Evolutionary conservation across 2,888 invertebrate genomes (phyloP), one percentile per base, ranked within the genome.

Genomic region (Cryptophagus acutangulus): DNA sequence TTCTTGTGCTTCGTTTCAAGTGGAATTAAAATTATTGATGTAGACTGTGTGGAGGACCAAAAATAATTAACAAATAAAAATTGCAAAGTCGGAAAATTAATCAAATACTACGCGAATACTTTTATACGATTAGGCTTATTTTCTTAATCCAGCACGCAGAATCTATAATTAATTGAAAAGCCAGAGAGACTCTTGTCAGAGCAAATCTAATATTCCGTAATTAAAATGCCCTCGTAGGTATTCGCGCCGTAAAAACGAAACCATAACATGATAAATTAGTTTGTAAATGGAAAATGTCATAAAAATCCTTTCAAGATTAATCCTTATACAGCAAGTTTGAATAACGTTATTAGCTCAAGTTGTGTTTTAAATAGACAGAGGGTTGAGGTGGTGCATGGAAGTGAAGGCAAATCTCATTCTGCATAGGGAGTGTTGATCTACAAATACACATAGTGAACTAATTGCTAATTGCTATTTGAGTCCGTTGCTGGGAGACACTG

Each of bases 401-500:
- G n/a, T 12, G 4, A 26, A n/a, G 12, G 26, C 10, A 13, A 6
- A n/a, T 3, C 12, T n/a, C 12, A n/a, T 13, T 26, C 26, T 12
- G n/a, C 26, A 26, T n/a, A 26, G 26, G 51, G 57, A 57, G 59
- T 51, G 57, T 52, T 52, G 59, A 57, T 62, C 55, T 58, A 55
- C 57, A 59, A 61, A 61, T 60, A 56, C 51, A 56, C 54, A 57
- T 53, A 59, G 63, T 61, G 64, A 57, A 52, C 57, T 65, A 64
- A 66, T 66, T 65, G 63, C 64, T 66, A 66, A 66, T 66, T 66
- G 60, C 60, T 49, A 62, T 64, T 61, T 63, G 62, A 63, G 58
- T 55, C 56, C 55, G 64, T 62, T 62, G 64, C 63, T 60, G 54
- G 51, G 62, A 55, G 61, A 64, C 63, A 59, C 55, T 57, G 63